Evolutionary conservation across 2,113 vertebrate genomes (phyloP).

Genomic region (Emydocephalus ijimae): DNA sequence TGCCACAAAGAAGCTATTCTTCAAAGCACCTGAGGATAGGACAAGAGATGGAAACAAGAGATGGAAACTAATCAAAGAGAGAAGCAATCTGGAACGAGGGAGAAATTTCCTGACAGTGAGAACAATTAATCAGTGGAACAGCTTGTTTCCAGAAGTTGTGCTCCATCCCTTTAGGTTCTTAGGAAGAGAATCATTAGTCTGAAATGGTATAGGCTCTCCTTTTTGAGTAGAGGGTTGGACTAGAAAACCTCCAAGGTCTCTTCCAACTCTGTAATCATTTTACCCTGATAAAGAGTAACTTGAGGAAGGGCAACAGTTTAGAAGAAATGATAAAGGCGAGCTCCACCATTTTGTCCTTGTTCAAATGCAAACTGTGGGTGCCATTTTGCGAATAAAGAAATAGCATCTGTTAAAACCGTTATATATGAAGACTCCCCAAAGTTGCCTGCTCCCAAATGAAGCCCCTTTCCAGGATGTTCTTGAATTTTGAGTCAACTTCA

Average conservation of each 20-base stretch:
- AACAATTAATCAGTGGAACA: not conserved
- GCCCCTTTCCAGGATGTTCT: conserved; percentile 24
- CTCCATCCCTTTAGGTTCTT: not conserved
- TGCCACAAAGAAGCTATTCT: too few relatives aligned
- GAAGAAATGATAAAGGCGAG: not conserved
- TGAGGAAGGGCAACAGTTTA: not conserved
- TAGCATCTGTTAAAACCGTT: not conserved
- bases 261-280: not conserved
- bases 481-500: not conserved
- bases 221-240: not conserved
- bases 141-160: too few relatives aligned
- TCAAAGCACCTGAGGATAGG: too few relatives aligned
- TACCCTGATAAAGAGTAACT: not conserved
- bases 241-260: not conserved
- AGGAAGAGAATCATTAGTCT: not conserved
- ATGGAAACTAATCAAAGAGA: not conserved
- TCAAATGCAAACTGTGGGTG: not conserved
- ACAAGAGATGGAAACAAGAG: too few relatives aligned
- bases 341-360: not conserved
- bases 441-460: not conserved
- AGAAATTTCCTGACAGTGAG: not conserved
- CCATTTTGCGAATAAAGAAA: not conserved
- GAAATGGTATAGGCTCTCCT: not conserved
- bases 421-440: not conserved
- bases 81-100: not conserved